Percentiles rank a stretch among this genome's conserved stretches.
Evolutionary conservation across 1,140 invertebrate genomes (phyloP).

Genomic region (Himalopsyche phryganea): DNA sequence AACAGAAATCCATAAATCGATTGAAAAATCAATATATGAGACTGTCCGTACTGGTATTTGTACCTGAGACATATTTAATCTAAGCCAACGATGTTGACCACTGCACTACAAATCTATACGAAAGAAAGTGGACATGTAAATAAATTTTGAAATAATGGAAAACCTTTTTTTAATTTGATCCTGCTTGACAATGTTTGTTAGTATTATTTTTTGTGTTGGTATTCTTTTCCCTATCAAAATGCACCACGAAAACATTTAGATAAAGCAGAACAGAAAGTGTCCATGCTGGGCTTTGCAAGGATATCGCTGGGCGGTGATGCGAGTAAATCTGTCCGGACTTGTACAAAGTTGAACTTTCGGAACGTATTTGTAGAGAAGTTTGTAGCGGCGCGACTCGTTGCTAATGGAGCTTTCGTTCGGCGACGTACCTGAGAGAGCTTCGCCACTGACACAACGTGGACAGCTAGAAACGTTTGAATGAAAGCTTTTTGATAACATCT

Average conservation of each 20-base stretch:
- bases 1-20: too few species aligned
- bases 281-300: conserved; percentile 9
- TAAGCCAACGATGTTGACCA: too few species aligned
- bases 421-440: neutral
- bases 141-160: too few species aligned
- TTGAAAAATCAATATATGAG: too few species aligned
- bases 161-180: too few species aligned
- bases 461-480: conserved; percentile 5
- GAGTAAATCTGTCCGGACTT: conserved; percentile 32
- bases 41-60: too few species aligned
- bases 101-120: too few species aligned
- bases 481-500: conserved; percentile 19
- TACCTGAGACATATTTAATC: too few species aligned
- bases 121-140: too few species aligned
- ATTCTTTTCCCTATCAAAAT: neutral
- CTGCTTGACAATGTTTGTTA: too few species aligned
- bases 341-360: conserved; percentile 34
- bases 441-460: conserved; percentile 7
- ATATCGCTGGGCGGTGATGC: conserved; percentile 17
- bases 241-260: conserved; percentile 6
- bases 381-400: conserved; percentile 12
- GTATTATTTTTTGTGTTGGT: too few species aligned
- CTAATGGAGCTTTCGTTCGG: conserved; percentile 8
- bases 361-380: conserved; percentile 32
- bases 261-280: conserved; percentile 5